phyloP scores from a whole-genome alignment of 1,140 invertebrate genomes.

The Eriosoma lanigerum region DNA sequence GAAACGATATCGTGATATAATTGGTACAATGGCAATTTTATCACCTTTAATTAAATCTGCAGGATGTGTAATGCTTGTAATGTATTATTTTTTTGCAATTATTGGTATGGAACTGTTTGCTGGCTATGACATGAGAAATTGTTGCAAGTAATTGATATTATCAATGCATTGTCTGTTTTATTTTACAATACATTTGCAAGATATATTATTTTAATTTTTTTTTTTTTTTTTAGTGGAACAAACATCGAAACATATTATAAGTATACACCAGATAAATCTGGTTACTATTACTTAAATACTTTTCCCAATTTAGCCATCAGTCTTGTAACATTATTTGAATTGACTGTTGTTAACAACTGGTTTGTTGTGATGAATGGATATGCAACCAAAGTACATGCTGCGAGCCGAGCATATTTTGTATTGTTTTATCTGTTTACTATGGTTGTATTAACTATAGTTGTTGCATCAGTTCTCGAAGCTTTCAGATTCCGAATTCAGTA shows the following conservation, averaged over 20 bases:
- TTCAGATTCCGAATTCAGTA: slow-evolving; percentile 89
- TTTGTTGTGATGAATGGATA: slow-evolving; percentile 92
- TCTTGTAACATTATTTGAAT: slow-evolving; percentile 83
- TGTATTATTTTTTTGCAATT: slow-evolving; percentile 90
- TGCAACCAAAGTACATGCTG: slow-evolving; percentile 68
- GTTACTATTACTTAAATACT: slow-evolving; percentile 87
- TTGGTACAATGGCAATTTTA: slow-evolving; percentile 83
- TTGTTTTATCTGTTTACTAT: slow-evolving; percentile 86
- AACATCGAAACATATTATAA: slow-evolving; percentile 83
- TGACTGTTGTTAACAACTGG: slow-evolving; percentile 90
- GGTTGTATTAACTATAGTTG: slow-evolving; percentile 88
- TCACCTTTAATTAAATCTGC: slow-evolving; percentile 70
- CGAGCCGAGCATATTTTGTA: slow-evolving; percentile 83
- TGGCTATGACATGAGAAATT: slow-evolving; percentile 74
- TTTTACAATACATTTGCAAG: background rate
- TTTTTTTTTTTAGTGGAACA: slow-evolving; percentile 67
- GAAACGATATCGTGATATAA: slow-evolving; percentile 83
- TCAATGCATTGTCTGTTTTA: slow-evolving; percentile 35
- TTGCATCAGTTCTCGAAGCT: slow-evolving; percentile 86
- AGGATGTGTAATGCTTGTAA: slow-evolving; percentile 78
- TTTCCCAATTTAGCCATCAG: slow-evolving; percentile 76
- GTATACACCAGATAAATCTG: slow-evolving; percentile 69
- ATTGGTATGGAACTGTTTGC: slow-evolving; percentile 89
- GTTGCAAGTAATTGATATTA: slow-evolving; percentile 72
- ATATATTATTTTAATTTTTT: background rate